Conservation (phyloP, 1,140 invertebrate species). For the Trichonephila clavata region DNA sequence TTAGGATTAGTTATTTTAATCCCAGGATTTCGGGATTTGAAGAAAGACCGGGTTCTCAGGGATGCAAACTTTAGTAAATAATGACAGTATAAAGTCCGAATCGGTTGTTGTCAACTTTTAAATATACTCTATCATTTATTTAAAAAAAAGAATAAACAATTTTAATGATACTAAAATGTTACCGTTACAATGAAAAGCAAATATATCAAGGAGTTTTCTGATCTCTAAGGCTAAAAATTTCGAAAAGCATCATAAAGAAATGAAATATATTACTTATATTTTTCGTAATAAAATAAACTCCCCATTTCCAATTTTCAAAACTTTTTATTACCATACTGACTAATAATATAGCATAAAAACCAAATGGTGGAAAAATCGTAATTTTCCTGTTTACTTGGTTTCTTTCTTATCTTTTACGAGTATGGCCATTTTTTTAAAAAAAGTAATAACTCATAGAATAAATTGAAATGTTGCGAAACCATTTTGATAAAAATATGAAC, state of each 20-base stretch:
- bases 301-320: neutral
- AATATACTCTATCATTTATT: no score
- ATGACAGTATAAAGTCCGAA: no score
- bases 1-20: no score
- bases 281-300: neutral
- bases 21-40: no score
- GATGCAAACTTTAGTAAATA: no score
- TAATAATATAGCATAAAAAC: slow-evolving; percentile 6
- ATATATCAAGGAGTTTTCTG: neutral
- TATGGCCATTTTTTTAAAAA: neutral
- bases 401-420: slow-evolving; percentile 1
- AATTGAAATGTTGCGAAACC: slow-evolving; percentile 21
- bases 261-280: neutral
- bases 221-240: neutral
- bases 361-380: neutral
- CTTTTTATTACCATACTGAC: neutral
- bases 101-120: no score
- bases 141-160: neutral
- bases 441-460: neutral
- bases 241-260: no score
- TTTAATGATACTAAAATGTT: neutral
- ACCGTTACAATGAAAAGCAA: neutral
- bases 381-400: neutral
- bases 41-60: no score
- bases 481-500: neutral